Evolutionary conservation across 2,113 vertebrate species (phyloP).

Genomic region (Sinocyclocheilus grahami): DNA sequence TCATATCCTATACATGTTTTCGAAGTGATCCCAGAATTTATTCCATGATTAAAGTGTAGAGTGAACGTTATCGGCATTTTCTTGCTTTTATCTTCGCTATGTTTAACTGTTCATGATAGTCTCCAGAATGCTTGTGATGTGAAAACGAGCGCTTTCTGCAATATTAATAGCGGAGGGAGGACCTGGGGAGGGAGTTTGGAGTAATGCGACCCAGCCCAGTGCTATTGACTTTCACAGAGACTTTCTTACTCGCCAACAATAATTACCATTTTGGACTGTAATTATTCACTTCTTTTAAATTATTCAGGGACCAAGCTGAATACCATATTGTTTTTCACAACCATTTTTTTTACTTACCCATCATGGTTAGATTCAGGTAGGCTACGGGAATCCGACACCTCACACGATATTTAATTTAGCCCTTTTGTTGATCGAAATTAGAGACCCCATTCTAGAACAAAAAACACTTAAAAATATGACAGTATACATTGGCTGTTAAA

Average conservation of each 20-base stretch:
- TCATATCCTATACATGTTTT: neutral
- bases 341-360: slow-evolving; percentile 25
- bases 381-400: slow-evolving; percentile 41
- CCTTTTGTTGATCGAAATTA: slow-evolving; percentile 32
- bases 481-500: neutral
- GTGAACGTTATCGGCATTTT: neutral
- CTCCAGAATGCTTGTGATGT: neutral
- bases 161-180: slow-evolving; percentile 71
- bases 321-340: slow-evolving; percentile 43
- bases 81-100: neutral
- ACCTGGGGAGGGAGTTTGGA: slow-evolving; percentile 46
- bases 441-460: slow-evolving; percentile 26
- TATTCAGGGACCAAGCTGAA: slow-evolving; percentile 69
- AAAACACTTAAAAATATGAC: neutral
- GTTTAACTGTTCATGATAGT: slow-evolving; percentile 18
- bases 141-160: slow-evolving; percentile 61
- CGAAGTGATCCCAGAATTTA: neutral
- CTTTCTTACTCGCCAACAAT: slow-evolving; percentile 62
- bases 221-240: slow-evolving; percentile 64
- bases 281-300: slow-evolving; percentile 82
- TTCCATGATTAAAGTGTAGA: neutral
- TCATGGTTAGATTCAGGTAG: slow-evolving; percentile 33
- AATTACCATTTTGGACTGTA: slow-evolving; percentile 80
- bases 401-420: slow-evolving; percentile 25
- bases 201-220: slow-evolving; percentile 67